Conservation (phyloP, 2,113 vertebrate species). For the Vidua macroura region DNA sequence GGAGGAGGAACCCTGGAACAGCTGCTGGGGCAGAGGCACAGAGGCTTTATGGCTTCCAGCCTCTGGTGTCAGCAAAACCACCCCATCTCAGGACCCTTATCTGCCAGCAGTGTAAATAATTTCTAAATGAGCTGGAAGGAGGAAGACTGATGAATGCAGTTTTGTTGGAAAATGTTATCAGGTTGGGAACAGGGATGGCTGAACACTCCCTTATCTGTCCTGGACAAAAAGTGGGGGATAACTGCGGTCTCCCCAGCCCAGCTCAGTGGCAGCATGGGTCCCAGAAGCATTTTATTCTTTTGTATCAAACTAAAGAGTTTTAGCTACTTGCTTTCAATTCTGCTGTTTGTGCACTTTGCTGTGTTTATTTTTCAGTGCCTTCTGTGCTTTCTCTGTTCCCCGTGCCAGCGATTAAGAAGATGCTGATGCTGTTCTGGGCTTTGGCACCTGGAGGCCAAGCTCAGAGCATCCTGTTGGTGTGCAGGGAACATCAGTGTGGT, state of each 20-base stretch:
- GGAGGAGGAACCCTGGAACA: neutral
- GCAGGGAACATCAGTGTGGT: neutral
- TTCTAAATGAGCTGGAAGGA: neutral
- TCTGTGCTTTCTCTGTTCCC: slow-evolving; percentile 23
- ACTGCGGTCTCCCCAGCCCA: fast-evolving
- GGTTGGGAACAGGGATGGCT: neutral
- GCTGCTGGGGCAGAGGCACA: neutral
- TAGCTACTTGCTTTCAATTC: slow-evolving; percentile 57
- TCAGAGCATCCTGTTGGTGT: neutral
- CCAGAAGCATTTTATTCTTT: neutral
- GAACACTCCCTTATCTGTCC: neutral
- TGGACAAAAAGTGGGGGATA: fast-evolving
- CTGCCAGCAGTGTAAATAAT: neutral
- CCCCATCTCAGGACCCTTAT: neutral
- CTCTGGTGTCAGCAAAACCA: neutral
- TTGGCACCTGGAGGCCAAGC: slow-evolving; percentile 28
- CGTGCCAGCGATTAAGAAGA: slow-evolving; percentile 39
- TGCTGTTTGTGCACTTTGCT: slow-evolving; percentile 56
- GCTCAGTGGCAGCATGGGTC: neutral
- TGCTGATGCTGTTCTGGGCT: slow-evolving; percentile 59
- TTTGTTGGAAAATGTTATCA: neutral
- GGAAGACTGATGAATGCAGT: neutral
- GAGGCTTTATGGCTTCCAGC: neutral
- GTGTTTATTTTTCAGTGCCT: slow-evolving; percentile 46
- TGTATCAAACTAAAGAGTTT: neutral